Base-by-base conservation (phyloP, 2,797 vertebrate genomes). In the Leucoraja ocellata region DNA sequence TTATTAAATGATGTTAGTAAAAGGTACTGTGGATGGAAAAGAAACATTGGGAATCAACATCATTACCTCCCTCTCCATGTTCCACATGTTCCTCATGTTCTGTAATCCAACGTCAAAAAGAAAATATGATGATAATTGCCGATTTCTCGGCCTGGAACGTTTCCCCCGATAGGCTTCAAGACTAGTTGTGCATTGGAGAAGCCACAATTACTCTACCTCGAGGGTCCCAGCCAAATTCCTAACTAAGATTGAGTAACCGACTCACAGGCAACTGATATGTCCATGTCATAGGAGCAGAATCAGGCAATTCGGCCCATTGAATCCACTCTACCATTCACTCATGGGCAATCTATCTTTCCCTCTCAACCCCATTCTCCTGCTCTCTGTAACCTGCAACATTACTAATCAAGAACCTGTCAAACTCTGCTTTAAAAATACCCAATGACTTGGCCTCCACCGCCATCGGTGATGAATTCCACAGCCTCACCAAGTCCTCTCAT, bases 81-180 rank as follows among this genome's bases (percentile, higher is more conserved):
- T 18, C 68, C 68, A 4, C 77, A 68, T 68, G 61, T 88, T 92
- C 90, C 28, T 58, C 71, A 39, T 91, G 68, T 76, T 92, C 90
- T 92, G 39, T 76, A 92, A 92, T 76, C 39, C 90, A 92, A 76
- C 25, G 76, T 23, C 63, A 92, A 14, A 92, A 71, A 92, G 73
- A 92, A 76, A 1, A 92, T 21, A 39, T 46, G 83, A 23, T 28
- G 90, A 46, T 92, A 74, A 25, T 73, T 3, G 4, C 68, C 71
- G 71, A 23, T 74, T 58, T 74, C 39, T 54, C 90, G 16, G 13
- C n/a, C 13, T 28, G 54, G 39, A 92, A 25, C 16, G 90, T 25
- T 36, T 58, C 76, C 71, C 46, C 46, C 71, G 36, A 76, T 54
- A 23, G 36, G 10, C 14, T 54, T n/a, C 23, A 6, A 76, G 5